Evolutionary conservation across 2,888 invertebrate genomes (phyloP), one percentile per base, ranked within the genome.

Genomic region (Coronaproctus castanopsis): DNA sequence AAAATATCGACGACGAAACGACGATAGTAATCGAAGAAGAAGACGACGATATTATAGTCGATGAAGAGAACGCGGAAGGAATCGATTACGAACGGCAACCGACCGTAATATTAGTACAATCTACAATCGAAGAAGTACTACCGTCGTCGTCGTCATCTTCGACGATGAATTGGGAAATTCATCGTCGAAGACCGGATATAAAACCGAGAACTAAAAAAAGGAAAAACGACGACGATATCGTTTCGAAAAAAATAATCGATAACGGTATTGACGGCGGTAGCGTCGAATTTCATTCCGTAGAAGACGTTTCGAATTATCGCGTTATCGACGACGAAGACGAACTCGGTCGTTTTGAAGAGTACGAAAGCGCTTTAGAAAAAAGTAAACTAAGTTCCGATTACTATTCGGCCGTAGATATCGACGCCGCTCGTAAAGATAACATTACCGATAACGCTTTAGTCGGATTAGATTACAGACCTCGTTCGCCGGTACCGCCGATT

Each of bases 381-480:
- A 62, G 62, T 3, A 50, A 19, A 18, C 36, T 36, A 5, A 36
- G 36, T 36, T 36, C 36, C 36, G 36, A 20, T n/a, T 53, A 52
- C 23, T 50, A 56, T 21, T 50, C 54, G 1, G 54, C 57, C 3
- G 36, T 36, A 14, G 14, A 14, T 5, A 59, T 59, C 59, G 50
- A 55, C 48, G 52, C 59, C 59, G 61, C 57, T 21, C 56, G 57
- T 36, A 23, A 55, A n/a, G 60, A 54, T 20, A 60, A 63, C 54
- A 77, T 77, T 62, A 80, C 81, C 5, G 67, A 64, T 48, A 87
- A 83, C 69, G 78, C 80, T 14, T 73, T 84, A 57, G 78, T 80
- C 24, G 76, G 80, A 58, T 77, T 84, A 70, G 80, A 79, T 57
- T 36, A 8, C 36, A 36, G 36, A 14, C 36, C 36, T 36, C 36